Base-by-base conservation (phyloP, 2,888 invertebrate species). In the Pristionchus entomophagus region DNA sequence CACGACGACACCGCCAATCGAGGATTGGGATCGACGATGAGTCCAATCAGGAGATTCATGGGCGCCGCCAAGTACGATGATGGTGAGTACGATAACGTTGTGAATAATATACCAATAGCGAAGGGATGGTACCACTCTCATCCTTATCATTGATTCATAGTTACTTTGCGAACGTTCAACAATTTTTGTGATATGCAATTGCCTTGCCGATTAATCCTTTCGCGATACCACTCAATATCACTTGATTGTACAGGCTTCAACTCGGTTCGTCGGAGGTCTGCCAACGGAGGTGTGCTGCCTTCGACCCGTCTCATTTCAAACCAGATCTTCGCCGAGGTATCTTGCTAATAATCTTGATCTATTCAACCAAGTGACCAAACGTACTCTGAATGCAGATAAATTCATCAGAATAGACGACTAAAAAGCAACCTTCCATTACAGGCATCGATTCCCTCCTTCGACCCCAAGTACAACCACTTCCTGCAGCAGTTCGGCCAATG, bases 401-500 rank as follows among this genome's bases (percentile, higher is more conserved):
- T n/a, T n/a, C n/a, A n/a, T n/a, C n/a, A n/a, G n/a, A n/a, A n/a
- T n/a, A n/a, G n/a, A n/a, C n/a, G n/a, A n/a, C n/a, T n/a, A n/a
- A n/a, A 56, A n/a, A n/a, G 2, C 19, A 56, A 19, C 6, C n/a
- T 22, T 29, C 1, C 32, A 12, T 5, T 29, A 29, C 88, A 89
- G 59, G 53, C 53, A 6, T 45, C 80, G n/a, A 19, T 84, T 38
- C 84, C 62, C 2, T 69, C 80, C 22, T 86, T 86, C 62, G 89
- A 90, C 81, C 19, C 85, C 56, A 87, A 78, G 59, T 87, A 88
- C 86, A 89, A 89, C 65, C 91, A 91, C 87, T 87, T 91, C 78
- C 88, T 96, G 82, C 97, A 97, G 97, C 97, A 97, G 94, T 97
- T 96, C 92, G 97, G 97, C 0, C 97, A 97, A 94, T 96, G 97